phyloP scores from a whole-genome alignment of 2,888 invertebrate species.

The Coenonympha glycerion region DNA sequence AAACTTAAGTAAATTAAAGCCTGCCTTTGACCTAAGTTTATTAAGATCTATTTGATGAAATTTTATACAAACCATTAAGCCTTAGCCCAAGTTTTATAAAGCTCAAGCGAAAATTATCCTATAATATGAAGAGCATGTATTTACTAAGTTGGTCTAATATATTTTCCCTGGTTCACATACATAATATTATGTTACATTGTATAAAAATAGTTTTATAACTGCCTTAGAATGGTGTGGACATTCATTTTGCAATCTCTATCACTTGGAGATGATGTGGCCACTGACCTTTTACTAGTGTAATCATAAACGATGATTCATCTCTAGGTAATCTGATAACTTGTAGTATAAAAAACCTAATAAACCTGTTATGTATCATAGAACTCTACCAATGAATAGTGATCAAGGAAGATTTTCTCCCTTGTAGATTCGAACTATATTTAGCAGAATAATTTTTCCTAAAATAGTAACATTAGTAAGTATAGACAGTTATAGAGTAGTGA shows the following conservation, averaged over 20 bases:
- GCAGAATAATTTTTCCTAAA: constrained; percentile 71
- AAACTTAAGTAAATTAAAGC: too few relatives aligned
- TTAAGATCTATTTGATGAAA: too few relatives aligned
- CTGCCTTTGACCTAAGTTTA: too few relatives aligned
- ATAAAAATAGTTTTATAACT: constrained; percentile 40
- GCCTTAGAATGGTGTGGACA: too few relatives aligned
- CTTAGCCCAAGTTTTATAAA: too few relatives aligned
- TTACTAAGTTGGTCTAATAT: too few relatives aligned
- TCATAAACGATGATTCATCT: constrained; percentile 68
- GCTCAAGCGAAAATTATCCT: too few relatives aligned
- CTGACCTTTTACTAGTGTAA: constrained; percentile 35
- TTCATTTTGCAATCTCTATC: too few relatives aligned
- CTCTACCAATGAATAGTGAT: constrained; percentile 32
- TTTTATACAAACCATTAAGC: too few relatives aligned
- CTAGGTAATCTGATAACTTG: constrained; percentile 54
- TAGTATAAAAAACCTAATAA: constrained; percentile 36
- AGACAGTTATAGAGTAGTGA: constrained; percentile 17
- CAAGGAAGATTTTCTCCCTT: constrained; percentile 54
- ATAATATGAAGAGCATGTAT: too few relatives aligned
- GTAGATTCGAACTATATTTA: constrained; percentile 69
- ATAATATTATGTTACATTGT: too few relatives aligned
- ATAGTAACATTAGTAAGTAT: constrained; percentile 58
- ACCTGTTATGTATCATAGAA: constrained; percentile 22
- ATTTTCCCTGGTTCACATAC: too few relatives aligned
- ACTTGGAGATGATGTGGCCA: constrained; percentile 36